Evolutionary conservation across 2,888 invertebrate species (phyloP), one percentile per base, ranked within the genome.

Genomic region (Tupiocoris notatus): DNA sequence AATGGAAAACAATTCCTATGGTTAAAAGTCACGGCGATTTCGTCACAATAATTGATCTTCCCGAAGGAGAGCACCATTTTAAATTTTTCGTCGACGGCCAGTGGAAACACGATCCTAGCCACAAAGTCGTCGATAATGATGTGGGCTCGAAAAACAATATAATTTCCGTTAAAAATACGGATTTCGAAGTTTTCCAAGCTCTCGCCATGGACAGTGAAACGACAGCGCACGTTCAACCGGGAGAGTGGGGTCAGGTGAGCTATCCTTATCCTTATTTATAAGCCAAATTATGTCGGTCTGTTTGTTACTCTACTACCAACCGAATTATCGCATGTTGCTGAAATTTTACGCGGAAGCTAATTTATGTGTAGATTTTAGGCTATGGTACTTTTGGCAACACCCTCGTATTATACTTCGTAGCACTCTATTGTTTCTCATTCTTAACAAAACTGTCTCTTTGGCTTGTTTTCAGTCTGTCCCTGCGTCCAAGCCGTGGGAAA

Each of bases 171-270:
- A 95, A 95, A 82, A 90, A 93, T 85, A 94, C 95, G 0, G 98
- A 98, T 84, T 98, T 98, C 86, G 98, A 98, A 87, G 97, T 97
- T 67, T 96, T 97, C 84, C 95, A 97, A 88, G 97, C 97, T n/a
- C 86, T 98, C 78, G 97, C 93, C 68, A 94, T 95, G 84, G 97
- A 98, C 83, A 94, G 94, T 82, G 93, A 94, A 84, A 91, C 90
- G 81, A 57, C 57, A 20, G 18, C 57, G 0, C 65, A 64, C 24
- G 1, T 64, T 18, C 75, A 75, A n/a, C 65, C 75, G 16, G 65
- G 75, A 2, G 63, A 73, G 22, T 73, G 73, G 73, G 73, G 73
- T 1, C 73, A 73, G 54, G 73, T 73, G 22, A 62, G 68, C 20
- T 63, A 1, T 17, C 12, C 0, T 0, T 2, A 2, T n/a, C 17